Conservation (phyloP, 2,888 invertebrate genomes). For the Neoascia interrupta region DNA sequence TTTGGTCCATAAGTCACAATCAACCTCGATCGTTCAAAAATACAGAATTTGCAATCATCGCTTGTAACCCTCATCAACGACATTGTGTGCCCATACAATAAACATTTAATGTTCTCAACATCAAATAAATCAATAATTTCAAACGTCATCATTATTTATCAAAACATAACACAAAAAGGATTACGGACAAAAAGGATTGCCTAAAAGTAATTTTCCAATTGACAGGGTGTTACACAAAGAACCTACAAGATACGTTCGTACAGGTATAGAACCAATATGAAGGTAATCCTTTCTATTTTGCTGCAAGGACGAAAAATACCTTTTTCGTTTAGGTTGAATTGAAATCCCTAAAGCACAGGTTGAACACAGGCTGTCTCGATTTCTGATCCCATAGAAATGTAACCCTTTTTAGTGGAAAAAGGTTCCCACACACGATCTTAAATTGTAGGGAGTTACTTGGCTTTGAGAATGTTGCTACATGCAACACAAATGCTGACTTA, state of each 20-base stretch:
- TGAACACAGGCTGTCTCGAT: not conserved
- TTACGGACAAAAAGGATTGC: constrained; percentile 25
- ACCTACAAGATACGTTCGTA: too few relatives aligned
- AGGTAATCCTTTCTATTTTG: too few relatives aligned
- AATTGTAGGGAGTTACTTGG: not conserved
- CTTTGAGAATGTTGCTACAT: constrained; percentile 4
- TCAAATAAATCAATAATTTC: constrained; percentile 41
- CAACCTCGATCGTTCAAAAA: too few relatives aligned
- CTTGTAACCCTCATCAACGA: too few relatives aligned
- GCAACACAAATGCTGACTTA: constrained; percentile 32
- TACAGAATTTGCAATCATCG: too few relatives aligned
- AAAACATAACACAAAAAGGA: constrained; percentile 41
- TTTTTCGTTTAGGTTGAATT: too few relatives aligned
- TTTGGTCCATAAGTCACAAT: too few relatives aligned
- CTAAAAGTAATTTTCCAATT: constrained; percentile 39
- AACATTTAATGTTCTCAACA: too few relatives aligned
- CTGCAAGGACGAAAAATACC: too few relatives aligned
- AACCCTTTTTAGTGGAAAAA: not conserved
- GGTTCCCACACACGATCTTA: not conserved
- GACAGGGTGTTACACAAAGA: constrained; percentile 1
- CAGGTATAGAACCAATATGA: not conserved
- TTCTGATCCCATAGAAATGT: not conserved
- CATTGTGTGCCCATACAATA: too few relatives aligned
- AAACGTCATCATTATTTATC: constrained; percentile 53
- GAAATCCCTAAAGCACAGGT: not conserved